Evolutionary conservation across 2,888 invertebrate species (phyloP), one percentile per base, ranked within the genome.

Genomic region (Drosophila macrothrix): DNA sequence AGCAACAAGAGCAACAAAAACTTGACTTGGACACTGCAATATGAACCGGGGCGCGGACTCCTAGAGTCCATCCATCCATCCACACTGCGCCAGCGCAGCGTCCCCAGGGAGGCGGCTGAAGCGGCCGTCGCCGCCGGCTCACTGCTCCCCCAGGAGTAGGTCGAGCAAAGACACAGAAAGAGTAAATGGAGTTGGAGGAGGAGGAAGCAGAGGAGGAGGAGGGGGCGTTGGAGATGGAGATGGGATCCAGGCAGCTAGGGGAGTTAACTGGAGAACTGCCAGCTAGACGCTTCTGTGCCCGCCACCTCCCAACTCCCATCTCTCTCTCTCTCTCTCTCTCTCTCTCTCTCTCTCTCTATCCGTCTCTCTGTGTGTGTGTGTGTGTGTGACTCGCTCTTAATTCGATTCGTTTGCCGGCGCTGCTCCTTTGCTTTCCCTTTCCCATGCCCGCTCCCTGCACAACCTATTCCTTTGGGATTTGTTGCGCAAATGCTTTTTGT

Each of bases 401-500:
- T 92, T 92, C 92, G 92, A 92, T 92, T 92, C 92, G 92, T 92
- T 84, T 92, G 92, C 92, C 61, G 55, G 58, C 58, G 72, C 67
- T 71, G 73, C 81, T 74, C 70, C 76, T 80, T 73, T 82, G 76
- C 73, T 84, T 74, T 66, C 68, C 73, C 56, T 33, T 28, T 69
- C 53, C 60, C 46, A 37, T 52, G 41, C 37, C 39, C 41, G 29
- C 50, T 53, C 49, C 50, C 53, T 56, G 54, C 54, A 41, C 62
- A 71, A 19, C 54, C 67, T 35, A 41, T 35, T 31, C 33, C 87
- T 73, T 67, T 59, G 39, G 85, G 84, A 77, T 78, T 82, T 85
- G 85, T 87, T 88, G 87, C 88, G 89, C 89, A 87, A 87, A 89
- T 87, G 87, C 89, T 87, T 87, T 89, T 87, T 89, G 89, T 87